Evolutionary conservation across 2,797 vertebrate genomes (phyloP).

Genomic region (Acomys russatus): DNA sequence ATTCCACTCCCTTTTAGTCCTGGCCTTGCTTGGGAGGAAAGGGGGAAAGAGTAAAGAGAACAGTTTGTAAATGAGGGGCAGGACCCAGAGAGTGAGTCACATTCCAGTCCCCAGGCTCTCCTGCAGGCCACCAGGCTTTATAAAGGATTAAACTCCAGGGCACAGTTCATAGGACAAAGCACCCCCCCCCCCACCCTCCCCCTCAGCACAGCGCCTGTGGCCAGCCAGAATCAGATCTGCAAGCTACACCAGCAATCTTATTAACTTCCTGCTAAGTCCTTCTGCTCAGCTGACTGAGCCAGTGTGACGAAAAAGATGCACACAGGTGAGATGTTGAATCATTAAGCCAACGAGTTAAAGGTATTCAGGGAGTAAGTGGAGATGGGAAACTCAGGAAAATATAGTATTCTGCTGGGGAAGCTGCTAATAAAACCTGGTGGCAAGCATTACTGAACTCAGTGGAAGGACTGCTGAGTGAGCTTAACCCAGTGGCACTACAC

Average conservation of each 20-base stretch:
- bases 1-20: not conserved
- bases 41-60: not conserved
- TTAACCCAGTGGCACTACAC: not conserved
- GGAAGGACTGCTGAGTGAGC: conserved; percentile 36
- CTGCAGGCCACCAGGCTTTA: not conserved
- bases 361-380: not conserved
- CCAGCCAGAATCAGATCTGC: conserved; percentile 49
- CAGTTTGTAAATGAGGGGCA: not conserved
- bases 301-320: conserved; percentile 35
- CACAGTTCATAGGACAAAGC: not conserved
- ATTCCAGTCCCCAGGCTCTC: not conserved
- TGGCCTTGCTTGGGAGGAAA: not conserved
- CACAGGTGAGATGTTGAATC: conserved; percentile 54
- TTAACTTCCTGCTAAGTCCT: conserved; percentile 62
- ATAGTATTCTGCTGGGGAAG: not conserved
- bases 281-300: conserved; percentile 40
- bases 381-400: not conserved
- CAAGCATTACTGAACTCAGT: not conserved
- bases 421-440: conserved; percentile 5
- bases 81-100: not conserved
- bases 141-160: conserved; percentile 34
- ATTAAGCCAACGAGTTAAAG: conserved; percentile 2
- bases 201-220: conserved; percentile 6
- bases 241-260: conserved; percentile 28
- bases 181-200: too few species aligned